A percentile compares a stretch with the other conserved stretches of the same genome.
Conservation (phyloP, 1,140 invertebrate species). For the Aphelinus atriplicis region DNA sequence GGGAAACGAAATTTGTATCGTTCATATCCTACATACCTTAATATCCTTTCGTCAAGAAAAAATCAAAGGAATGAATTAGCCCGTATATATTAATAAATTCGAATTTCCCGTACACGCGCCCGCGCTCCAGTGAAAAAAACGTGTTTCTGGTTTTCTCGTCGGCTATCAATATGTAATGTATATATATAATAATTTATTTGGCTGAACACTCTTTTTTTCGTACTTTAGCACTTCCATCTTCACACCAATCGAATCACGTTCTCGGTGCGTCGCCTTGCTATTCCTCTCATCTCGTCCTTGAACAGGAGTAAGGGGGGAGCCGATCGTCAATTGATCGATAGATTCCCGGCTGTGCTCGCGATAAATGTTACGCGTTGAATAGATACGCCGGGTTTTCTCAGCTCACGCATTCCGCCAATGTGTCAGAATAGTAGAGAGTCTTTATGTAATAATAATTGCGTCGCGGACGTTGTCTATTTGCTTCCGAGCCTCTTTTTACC, state of each 20-base stretch:
- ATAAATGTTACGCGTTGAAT: slow-evolving; percentile 13
- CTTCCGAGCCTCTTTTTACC: neutral
- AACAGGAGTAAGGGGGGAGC: neutral
- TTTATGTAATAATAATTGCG: slow-evolving; percentile 23
- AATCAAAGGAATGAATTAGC: slow-evolving; percentile 8
- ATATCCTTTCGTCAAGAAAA: neutral
- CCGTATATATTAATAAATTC: slow-evolving; percentile 9
- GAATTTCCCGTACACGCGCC: slow-evolving; percentile 28
- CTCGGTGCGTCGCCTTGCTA: neutral
- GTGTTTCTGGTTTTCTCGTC: slow-evolving; percentile 2
- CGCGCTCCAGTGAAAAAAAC: neutral
- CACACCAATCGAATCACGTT: neutral
- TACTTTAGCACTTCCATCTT: neutral
- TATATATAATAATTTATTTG: neutral
- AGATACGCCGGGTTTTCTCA: neutral
- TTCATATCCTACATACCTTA: neutral
- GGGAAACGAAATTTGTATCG: neutral
- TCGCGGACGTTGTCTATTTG: neutral
- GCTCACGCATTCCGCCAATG: neutral
- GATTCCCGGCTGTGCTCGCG: neutral
- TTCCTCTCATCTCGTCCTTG: neutral
- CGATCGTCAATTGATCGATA: slow-evolving; percentile 12
- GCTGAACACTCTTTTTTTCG: neutral
- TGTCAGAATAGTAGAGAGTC: neutral
- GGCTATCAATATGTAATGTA: neutral